Evolutionary conservation across 2,797 vertebrate genomes (phyloP).

Genomic region (Champsocephalus gunnari): DNA sequence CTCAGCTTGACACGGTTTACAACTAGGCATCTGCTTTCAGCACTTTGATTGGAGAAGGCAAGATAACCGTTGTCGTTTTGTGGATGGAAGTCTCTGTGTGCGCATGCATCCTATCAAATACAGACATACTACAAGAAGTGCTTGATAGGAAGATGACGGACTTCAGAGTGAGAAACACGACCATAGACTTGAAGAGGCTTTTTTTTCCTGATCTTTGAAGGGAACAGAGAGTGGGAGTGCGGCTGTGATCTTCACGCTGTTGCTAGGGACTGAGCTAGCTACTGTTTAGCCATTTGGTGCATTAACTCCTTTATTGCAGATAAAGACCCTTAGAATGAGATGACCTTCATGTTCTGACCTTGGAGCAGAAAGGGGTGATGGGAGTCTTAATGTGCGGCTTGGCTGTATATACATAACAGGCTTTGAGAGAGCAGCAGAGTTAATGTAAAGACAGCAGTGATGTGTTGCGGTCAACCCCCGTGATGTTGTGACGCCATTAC

Average conservation of each 20-base stretch:
- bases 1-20: background rate
- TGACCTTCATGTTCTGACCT: constrained; percentile 20
- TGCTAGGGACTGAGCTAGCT: constrained; percentile 56
- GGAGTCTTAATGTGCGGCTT: background rate
- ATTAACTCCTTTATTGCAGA: constrained; percentile 37
- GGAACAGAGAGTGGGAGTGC: constrained; percentile 38
- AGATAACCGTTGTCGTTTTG: constrained; percentile 3
- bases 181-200: constrained; percentile 20
- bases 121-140: background rate
- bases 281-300: constrained; percentile 36
- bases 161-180: constrained; percentile 24
- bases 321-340: background rate
- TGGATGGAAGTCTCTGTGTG: constrained; percentile 14
- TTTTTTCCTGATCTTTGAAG: constrained; percentile 46
- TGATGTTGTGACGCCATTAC: constrained; percentile 5
- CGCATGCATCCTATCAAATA: constrained; percentile 2
- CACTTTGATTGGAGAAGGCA: background rate
- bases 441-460: background rate
- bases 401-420: background rate
- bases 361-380: background rate
- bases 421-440: background rate
- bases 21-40: constrained; percentile 1
- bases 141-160: constrained; percentile 15
- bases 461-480: constrained; percentile 4
- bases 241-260: constrained; percentile 48